phyloP scores from a whole-genome alignment of 2,888 invertebrate genomes.

The Drosophila prostipennis region DNA sequence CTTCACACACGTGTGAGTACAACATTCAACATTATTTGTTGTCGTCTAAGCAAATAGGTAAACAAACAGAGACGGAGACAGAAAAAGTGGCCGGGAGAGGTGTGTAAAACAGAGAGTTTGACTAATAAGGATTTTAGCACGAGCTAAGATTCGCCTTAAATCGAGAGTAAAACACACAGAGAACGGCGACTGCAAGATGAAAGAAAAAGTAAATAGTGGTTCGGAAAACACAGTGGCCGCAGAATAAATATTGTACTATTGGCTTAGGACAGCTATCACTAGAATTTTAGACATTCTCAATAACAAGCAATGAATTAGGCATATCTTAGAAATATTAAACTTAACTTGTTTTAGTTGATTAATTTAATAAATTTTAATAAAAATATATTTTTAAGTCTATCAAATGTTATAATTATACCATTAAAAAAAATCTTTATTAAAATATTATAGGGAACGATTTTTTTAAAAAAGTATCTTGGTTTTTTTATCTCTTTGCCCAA shows the following conservation, averaged over 20 bases:
- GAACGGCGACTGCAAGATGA: not conserved
- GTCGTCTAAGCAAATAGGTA: conserved; percentile 73
- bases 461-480: too few relatives aligned
- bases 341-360: not conserved
- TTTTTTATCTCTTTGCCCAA: not conserved
- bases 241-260: not conserved
- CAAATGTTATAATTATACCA: too few relatives aligned
- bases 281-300: not conserved
- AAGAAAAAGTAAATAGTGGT: conserved; percentile 27
- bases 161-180: conserved; percentile 64
- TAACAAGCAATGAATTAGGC: rapidly evolving
- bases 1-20: conserved; percentile 56
- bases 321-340: not conserved
- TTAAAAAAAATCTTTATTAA: too few relatives aligned
- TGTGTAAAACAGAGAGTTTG: conserved; percentile 11
- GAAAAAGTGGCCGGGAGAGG: conserved; percentile 4
- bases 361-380: too few relatives aligned
- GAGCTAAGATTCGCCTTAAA: conserved; percentile 37
- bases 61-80: conserved; percentile 56
- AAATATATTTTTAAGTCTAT: too few relatives aligned
- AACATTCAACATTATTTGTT: conserved; percentile 62
- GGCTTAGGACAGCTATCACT: not conserved
- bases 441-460: too few relatives aligned
- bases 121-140: conserved; percentile 56
- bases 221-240: not conserved